phyloP scores from a whole-genome alignment of 2,888 invertebrate genomes.

The Aphelenchoides bicaudatus region DNA sequence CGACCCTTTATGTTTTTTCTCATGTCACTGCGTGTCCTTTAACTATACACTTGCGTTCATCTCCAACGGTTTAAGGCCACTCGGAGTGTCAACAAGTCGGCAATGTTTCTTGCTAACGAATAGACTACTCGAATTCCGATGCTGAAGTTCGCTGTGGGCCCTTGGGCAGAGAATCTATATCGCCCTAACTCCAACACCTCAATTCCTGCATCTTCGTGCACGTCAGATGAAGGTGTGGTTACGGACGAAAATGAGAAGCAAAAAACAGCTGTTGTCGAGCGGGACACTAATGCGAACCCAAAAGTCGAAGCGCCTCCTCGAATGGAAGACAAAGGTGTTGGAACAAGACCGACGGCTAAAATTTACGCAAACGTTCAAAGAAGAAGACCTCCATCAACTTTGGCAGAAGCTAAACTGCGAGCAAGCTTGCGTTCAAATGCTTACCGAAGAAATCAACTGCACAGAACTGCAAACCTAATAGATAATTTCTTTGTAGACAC shows the following conservation, averaged over 20 bases:
- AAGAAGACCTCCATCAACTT: constrained; percentile 1
- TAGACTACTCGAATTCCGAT: no score
- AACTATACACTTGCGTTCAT: no score
- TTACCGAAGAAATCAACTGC: constrained; percentile 9
- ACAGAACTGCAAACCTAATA: not conserved
- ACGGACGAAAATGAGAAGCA: not conserved
- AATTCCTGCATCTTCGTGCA: no score
- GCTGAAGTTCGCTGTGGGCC: constrained; percentile 51
- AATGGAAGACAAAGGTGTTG: not conserved
- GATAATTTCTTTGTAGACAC: not conserved
- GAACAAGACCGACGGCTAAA: not conserved
- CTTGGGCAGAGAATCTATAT: constrained; percentile 39
- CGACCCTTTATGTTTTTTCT: no score
- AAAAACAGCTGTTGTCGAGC: constrained; percentile 5
- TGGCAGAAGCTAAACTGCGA: constrained; percentile 12
- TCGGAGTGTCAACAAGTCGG: no score
- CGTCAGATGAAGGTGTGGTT: no score
- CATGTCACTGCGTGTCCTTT: no score
- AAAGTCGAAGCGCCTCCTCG: not conserved
- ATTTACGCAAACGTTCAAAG: not conserved
- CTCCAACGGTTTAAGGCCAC: no score
- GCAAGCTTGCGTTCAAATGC: constrained; percentile 1
- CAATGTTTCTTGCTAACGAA: no score
- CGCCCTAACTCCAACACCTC: not conserved
- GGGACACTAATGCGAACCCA: not conserved